phyloP scores from a whole-genome alignment of 2,797 vertebrate genomes.

The Sparus aurata region DNA sequence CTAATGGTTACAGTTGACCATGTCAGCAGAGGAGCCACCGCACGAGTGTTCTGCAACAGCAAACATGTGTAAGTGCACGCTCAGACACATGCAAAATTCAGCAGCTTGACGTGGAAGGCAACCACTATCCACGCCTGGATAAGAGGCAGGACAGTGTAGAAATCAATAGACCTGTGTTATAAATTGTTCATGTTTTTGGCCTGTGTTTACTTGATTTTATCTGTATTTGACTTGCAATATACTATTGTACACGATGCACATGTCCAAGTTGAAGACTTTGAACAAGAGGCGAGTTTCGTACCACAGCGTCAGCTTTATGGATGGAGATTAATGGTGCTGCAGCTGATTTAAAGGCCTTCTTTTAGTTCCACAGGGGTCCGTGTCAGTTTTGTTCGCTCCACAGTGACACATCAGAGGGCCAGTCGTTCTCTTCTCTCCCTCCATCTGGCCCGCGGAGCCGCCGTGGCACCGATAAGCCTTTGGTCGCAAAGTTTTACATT shows the following conservation, averaged over 20 bases:
- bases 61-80: conserved; percentile 7
- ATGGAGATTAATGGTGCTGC: conserved; percentile 50
- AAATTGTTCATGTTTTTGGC: not conserved
- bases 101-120: conserved; percentile 4
- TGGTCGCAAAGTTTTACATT: conserved; percentile 64
- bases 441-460: conserved; percentile 47
- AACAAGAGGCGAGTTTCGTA: conserved; percentile 10
- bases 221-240: not conserved
- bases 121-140: not conserved
- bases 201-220: not conserved
- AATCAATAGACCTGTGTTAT: not conserved
- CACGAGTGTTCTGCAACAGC: conserved; percentile 24
- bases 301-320: conserved; percentile 44
- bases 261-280: conserved; percentile 28
- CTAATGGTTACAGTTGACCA: conserved; percentile 27
- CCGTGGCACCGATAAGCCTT: conserved; percentile 51
- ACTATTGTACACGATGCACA: no score
- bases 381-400: conserved; percentile 48
- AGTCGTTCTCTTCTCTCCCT: conserved; percentile 24
- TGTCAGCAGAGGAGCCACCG: not conserved
- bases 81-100: conserved; percentile 6
- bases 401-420: conserved; percentile 53
- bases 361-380: conserved; percentile 45
- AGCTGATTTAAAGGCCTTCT: conserved; percentile 35
- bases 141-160: not conserved